Evolutionary conservation across 2,888 invertebrate species (phyloP).

Genomic region (Heliothis peltigera): DNA sequence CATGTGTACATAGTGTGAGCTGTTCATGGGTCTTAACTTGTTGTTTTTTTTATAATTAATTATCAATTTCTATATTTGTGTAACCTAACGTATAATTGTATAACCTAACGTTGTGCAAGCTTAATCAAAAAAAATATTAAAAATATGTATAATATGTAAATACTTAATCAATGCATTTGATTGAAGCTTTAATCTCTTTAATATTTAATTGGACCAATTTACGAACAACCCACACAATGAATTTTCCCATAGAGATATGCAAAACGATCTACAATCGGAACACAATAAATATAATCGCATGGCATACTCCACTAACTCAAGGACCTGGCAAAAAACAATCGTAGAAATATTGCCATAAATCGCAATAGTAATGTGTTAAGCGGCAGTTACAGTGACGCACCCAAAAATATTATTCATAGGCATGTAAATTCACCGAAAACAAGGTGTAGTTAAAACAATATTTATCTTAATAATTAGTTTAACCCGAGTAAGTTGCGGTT

Average conservation of each 20-base stretch:
- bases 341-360: slow-evolving; percentile 65
- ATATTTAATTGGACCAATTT: neutral
- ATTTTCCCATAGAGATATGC: slow-evolving; percentile 46
- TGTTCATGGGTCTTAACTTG: too few species aligned
- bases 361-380: slow-evolving; percentile 69
- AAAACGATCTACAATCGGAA: slow-evolving; percentile 50
- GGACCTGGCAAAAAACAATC: slow-evolving; percentile 61
- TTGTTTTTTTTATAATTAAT: too few species aligned
- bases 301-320: slow-evolving; percentile 54
- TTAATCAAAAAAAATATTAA: too few species aligned
- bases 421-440: slow-evolving; percentile 82
- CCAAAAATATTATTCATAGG: slow-evolving; percentile 74
- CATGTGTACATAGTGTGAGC: too few species aligned
- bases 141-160: too few species aligned
- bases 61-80: too few species aligned
- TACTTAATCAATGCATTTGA: too few species aligned
- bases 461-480: slow-evolving; percentile 90
- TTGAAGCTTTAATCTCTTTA: neutral
- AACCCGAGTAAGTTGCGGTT: slow-evolving; percentile 82
- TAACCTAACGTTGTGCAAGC: too few species aligned
- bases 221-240: slow-evolving; percentile 5
- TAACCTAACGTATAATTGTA: too few species aligned
- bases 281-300: slow-evolving; percentile 58
- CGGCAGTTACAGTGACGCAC: slow-evolving; percentile 68
- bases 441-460: slow-evolving; percentile 85